Evolutionary conservation across 2,113 vertebrate species (phyloP).

Genomic region (Neolamprologus caudopunctatus): DNA sequence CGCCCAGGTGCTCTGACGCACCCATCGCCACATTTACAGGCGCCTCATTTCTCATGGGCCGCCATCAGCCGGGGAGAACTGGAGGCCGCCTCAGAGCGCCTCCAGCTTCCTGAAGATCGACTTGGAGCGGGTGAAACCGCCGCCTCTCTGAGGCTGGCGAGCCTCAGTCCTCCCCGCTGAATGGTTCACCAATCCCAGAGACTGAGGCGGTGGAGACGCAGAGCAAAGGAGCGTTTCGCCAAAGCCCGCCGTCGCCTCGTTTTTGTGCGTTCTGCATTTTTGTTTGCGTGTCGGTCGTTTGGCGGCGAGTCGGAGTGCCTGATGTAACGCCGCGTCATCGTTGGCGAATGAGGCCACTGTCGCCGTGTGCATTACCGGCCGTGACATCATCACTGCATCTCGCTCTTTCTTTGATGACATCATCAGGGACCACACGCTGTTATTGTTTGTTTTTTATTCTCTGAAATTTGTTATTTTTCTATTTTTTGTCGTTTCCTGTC

Average conservation of each 20-base stretch:
- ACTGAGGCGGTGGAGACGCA: background rate
- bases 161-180: background rate
- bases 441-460: background rate
- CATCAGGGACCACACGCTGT: background rate
- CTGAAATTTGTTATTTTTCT: slow-evolving; percentile 24
- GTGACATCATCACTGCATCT: background rate
- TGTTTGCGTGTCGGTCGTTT: background rate
- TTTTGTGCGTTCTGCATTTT: background rate
- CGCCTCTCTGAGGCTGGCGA: background rate
- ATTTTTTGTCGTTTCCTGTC: slow-evolving; percentile 47
- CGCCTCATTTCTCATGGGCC: background rate
- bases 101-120: background rate
- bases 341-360: background rate
- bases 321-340: background rate
- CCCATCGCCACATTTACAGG: background rate
- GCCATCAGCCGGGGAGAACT: background rate
- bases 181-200: background rate
- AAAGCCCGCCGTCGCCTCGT: background rate
- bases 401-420: background rate
- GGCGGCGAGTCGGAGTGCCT: background rate
- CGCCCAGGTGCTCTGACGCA: background rate
- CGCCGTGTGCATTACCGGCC: background rate
- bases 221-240: background rate
- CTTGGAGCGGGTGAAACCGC: background rate
- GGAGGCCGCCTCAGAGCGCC: background rate